A percentile compares a stretch with the other conserved stretches of the same genome.
phyloP scores from a whole-genome alignment of 2,113 vertebrate genomes.

The Cololabis saira region DNA sequence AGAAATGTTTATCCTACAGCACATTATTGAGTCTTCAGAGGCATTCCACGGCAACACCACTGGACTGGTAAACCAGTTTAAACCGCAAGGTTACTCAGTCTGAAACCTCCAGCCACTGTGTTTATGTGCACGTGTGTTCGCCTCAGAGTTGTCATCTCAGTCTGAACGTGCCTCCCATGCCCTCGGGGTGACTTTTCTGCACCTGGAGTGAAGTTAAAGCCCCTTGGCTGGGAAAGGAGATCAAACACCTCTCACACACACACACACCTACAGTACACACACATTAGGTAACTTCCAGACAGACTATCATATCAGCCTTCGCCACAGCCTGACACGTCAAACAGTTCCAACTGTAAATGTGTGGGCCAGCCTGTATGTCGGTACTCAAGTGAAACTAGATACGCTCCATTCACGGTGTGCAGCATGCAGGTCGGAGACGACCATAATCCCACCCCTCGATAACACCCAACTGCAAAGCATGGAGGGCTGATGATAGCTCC shows the following conservation, averaged over 20 bases:
- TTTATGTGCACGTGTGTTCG: constrained; percentile 28
- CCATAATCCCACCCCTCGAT: constrained; percentile 43
- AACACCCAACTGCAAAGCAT: constrained; percentile 48
- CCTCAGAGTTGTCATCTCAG: constrained; percentile 39
- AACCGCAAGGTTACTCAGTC: constrained; percentile 60
- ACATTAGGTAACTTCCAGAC: constrained; percentile 39
- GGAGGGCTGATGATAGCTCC: constrained; percentile 66
- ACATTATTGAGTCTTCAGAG: constrained; percentile 37
- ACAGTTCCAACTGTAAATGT: constrained; percentile 63
- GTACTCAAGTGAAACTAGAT: constrained; percentile 52
- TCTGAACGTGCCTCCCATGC: constrained; percentile 61
- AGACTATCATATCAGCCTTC: constrained; percentile 56
- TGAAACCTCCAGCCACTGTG: constrained; percentile 38
- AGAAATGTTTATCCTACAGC: constrained; percentile 62
- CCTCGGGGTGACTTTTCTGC: constrained; percentile 75
- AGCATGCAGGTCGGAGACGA: constrained; percentile 46
- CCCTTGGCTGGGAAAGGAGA: constrained; percentile 63
- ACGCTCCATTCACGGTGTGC: constrained; percentile 37
- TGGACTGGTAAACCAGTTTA: constrained; percentile 65
- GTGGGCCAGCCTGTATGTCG: constrained; percentile 56
- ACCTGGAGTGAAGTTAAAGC: constrained; percentile 76
- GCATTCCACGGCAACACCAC: constrained; percentile 54
- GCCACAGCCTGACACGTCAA: constrained; percentile 63
- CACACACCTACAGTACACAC: constrained; percentile 24
- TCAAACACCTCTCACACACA: constrained; percentile 52